These are phyloP conservation scores for Typhlichthys subterraneus DNA, from an alignment of 2,797 vertebrate genomes.

Conservation along the genomic window DNA sequence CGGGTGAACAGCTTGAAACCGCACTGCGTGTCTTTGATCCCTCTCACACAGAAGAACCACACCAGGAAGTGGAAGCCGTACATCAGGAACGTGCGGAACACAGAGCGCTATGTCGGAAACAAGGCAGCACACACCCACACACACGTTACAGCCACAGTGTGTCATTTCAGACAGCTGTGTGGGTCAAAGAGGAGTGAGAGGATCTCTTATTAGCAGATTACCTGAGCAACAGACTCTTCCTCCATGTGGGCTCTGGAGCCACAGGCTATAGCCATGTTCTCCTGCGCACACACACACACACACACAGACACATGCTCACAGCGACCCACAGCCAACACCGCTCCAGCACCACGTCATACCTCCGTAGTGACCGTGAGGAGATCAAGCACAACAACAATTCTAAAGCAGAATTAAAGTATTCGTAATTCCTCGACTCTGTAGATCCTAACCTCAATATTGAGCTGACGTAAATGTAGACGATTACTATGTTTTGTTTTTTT, in stretches of 20 bases:
- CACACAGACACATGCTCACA: neutral
- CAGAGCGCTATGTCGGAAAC: conserved; percentile 79
- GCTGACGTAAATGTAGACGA: too few species aligned
- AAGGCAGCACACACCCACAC: neutral
- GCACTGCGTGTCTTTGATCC: conserved; percentile 92
- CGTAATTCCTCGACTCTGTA: neutral
- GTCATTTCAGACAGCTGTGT: neutral
- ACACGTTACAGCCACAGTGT: neutral
- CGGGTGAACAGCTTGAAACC: conserved; percentile 96
- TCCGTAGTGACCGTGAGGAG: too few species aligned
- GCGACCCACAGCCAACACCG: too few species aligned
- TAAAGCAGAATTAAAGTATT: neutral
- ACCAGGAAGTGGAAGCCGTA: conserved; percentile 98
- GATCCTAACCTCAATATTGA: too few species aligned
- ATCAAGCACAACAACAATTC: too few species aligned
- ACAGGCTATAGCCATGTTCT: conserved; percentile 91
- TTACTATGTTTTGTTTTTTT: too few species aligned
- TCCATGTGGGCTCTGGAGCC: conserved; percentile 96
- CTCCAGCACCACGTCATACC: neutral
- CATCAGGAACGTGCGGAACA: conserved; percentile 94
- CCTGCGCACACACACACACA: conserved; percentile 68
- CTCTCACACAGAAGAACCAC: conserved; percentile 95
- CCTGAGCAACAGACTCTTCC: conserved; percentile 91
- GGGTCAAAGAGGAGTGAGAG: neutral
- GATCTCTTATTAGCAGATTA: conserved; percentile 45